phyloP scores from a whole-genome alignment of 2,113 vertebrate species.

The Stercorarius parasiticus region DNA sequence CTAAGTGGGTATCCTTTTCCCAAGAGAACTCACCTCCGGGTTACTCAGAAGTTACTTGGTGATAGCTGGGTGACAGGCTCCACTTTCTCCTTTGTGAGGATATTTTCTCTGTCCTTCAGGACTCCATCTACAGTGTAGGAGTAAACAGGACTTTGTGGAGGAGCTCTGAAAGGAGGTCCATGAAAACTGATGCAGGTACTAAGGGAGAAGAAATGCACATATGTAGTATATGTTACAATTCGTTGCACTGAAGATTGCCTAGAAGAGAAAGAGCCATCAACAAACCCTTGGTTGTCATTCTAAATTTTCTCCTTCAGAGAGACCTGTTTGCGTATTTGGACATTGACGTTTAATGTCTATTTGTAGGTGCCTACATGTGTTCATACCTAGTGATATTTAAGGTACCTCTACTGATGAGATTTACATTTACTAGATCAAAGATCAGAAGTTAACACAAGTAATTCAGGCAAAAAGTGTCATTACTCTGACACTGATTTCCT shows the following conservation, averaged over 20 bases:
- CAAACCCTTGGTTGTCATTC: not conserved
- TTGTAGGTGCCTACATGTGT: not conserved
- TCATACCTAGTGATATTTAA: not conserved
- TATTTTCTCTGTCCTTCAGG: not conserved
- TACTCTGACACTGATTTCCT: not conserved
- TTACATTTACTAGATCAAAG: not conserved
- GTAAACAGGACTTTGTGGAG: not conserved
- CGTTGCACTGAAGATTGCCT: not conserved
- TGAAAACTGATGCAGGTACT: rapidly evolving
- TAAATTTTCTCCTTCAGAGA: not conserved
- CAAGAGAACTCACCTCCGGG: not conserved
- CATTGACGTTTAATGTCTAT: not conserved
- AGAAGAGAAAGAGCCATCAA: not conserved
- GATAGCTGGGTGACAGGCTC: not conserved
- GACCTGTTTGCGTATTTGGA: not conserved
- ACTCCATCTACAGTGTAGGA: not conserved
- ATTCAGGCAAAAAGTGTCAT: not conserved
- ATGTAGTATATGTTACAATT: not conserved
- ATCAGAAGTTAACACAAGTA: not conserved
- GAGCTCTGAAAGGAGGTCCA: not conserved
- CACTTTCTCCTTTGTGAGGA: not conserved
- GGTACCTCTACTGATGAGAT: not conserved
- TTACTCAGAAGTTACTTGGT: not conserved
- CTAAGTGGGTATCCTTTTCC: not conserved
- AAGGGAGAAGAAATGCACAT: not conserved